Conservation (phyloP, 2,888 invertebrate species). For the Clepsis dumicolana region DNA sequence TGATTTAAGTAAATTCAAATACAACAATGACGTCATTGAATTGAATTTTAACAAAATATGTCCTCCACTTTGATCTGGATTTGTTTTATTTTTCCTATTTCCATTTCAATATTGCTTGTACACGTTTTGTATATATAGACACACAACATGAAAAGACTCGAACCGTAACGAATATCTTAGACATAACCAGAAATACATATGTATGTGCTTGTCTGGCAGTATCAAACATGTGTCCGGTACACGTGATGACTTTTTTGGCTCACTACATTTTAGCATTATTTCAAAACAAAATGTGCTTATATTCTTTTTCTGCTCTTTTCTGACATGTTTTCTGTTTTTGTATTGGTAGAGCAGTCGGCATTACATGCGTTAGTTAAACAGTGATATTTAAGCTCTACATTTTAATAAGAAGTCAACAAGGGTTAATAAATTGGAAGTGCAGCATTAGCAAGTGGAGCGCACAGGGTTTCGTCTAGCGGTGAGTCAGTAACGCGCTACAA, state of each 20-base stretch:
- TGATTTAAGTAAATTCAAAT: slow-evolving; percentile 62
- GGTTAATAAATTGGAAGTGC: slow-evolving; percentile 41
- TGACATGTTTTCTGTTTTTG: neutral
- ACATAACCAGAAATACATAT: slow-evolving; percentile 42
- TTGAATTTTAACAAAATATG: slow-evolving; percentile 64
- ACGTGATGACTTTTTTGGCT: slow-evolving; percentile 32
- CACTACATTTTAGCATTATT: slow-evolving; percentile 7
- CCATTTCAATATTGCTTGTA: slow-evolving; percentile 51
- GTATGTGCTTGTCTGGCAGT: slow-evolving; percentile 40
- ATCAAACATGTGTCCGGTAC: slow-evolving; percentile 34
- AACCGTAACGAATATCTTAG: slow-evolving; percentile 46
- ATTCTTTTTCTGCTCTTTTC: neutral
- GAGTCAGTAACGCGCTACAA: slow-evolving; percentile 48
- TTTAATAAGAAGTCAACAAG: slow-evolving; percentile 17
- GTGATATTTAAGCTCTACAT: neutral
- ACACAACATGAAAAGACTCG: slow-evolving; percentile 46
- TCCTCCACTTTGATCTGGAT: slow-evolving; percentile 71
- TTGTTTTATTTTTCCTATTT: slow-evolving; percentile 56
- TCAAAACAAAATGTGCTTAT: slow-evolving; percentile 5
- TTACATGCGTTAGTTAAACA: neutral
- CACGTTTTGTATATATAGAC: slow-evolving; percentile 36
- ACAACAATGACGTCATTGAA: slow-evolving; percentile 59
- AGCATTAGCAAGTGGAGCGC: slow-evolving; percentile 39
- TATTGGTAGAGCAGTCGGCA: neutral
- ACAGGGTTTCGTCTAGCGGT: slow-evolving; percentile 38